Evolutionary conservation across 2,797 vertebrate genomes (phyloP).

Genomic region (Limosa lapponica): DNA sequence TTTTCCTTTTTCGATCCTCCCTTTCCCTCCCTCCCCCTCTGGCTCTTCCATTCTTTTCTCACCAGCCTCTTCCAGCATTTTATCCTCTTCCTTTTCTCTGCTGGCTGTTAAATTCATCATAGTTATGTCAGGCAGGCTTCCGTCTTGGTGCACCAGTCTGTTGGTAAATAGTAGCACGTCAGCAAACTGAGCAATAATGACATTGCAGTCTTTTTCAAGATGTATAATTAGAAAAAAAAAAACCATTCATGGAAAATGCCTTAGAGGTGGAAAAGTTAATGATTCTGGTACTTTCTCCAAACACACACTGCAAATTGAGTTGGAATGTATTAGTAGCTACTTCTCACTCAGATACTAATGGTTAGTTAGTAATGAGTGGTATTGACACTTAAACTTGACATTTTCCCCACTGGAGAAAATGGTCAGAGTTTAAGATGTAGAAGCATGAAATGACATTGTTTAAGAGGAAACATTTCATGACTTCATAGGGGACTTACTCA

Average conservation of each 20-base stretch:
- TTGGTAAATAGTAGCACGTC: constrained; percentile 60
- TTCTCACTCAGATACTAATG: constrained; percentile 69
- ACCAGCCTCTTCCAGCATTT: constrained; percentile 64
- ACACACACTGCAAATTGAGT: constrained; percentile 60
- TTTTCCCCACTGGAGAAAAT: constrained; percentile 84
- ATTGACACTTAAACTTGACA: constrained; percentile 85
- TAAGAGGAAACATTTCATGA: constrained; percentile 85
- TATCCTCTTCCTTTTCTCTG: constrained; percentile 76
- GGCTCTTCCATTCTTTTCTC: constrained; percentile 61
- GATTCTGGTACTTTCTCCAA: constrained; percentile 69
- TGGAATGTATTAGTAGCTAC: constrained; percentile 64
- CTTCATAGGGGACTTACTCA: constrained; percentile 94
- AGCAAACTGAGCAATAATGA: constrained; percentile 8
- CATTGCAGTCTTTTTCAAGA: neutral
- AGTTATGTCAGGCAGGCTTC: constrained; percentile 93
- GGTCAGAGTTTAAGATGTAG: constrained; percentile 84
- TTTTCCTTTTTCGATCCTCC: constrained; percentile 59
- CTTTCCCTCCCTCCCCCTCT: constrained; percentile 60
- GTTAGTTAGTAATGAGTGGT: constrained; percentile 75
- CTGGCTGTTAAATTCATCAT: constrained; percentile 87
- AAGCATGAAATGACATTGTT: constrained; percentile 89
- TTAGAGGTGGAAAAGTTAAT: constrained; percentile 49
- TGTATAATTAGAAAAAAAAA: constrained; percentile 45
- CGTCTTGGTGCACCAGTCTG: constrained; percentile 93
- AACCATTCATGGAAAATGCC: constrained; percentile 54